phyloP scores from a whole-genome alignment of 2,888 invertebrate species.

The Cetonia aurata region DNA sequence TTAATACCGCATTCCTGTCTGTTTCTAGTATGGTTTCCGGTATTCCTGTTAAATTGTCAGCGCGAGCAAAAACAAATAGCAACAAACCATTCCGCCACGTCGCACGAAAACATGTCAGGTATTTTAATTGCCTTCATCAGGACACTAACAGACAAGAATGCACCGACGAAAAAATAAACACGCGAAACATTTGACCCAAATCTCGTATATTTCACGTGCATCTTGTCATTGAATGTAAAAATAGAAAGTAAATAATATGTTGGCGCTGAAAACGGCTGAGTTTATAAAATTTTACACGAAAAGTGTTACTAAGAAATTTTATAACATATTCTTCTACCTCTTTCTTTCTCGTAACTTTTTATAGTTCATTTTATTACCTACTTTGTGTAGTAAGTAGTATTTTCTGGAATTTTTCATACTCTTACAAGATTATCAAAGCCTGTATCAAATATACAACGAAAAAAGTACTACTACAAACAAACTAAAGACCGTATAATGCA shows the following conservation, averaged over 20 bases:
- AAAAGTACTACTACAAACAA: too few species aligned
- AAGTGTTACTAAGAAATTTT: too few species aligned
- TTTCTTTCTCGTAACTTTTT: too few species aligned
- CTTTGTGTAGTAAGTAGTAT: too few species aligned
- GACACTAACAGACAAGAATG: conserved; percentile 9
- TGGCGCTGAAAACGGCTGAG: too few species aligned
- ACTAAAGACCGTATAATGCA: too few species aligned
- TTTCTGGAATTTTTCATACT: too few species aligned
- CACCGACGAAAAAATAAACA: conserved; percentile 18
- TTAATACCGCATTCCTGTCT: conserved; percentile 28
- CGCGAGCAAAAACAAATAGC: conserved; percentile 16
- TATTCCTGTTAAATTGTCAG: conserved; percentile 27
- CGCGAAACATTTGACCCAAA: conserved; percentile 28
- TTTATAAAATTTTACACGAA: too few species aligned
- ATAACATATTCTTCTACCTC: too few species aligned
- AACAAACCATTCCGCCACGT: conserved; percentile 22
- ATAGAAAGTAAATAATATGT: conserved; percentile 8
- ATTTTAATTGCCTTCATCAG: conserved; percentile 33
- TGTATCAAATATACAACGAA: too few species aligned
- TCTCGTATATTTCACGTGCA: conserved; percentile 3
- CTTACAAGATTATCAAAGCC: too few species aligned
- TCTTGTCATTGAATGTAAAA: conserved; percentile 8
- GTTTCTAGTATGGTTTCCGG: conserved; percentile 27
- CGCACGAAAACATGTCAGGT: conserved; percentile 20
- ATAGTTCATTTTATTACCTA: too few species aligned